Base-by-base conservation (phyloP, 2,797 vertebrate genomes). In the Crocodylus rhombifer region DNA sequence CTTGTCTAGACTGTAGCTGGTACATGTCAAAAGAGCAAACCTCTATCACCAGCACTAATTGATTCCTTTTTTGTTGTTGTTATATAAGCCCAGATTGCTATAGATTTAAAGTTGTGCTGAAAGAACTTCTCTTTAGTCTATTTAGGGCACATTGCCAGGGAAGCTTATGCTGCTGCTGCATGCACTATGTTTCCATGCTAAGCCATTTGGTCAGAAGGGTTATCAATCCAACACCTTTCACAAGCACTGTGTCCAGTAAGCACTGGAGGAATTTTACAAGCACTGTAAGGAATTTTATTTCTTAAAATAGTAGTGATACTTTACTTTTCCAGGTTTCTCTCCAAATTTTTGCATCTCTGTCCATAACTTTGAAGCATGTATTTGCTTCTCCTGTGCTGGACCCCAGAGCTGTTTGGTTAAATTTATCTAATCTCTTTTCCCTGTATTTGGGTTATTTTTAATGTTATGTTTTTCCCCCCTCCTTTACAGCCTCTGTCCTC, bases 201-300 rank as follows among this genome's bases (percentile, higher is more conserved):
- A 71, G 25, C 30, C 25, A 15, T 84, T 79, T 36, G 60, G n/a
- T 88, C 71, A 71, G 9, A 42, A 7, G 12, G 55, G 10, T 8
- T 89, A 17, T 76, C 73, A 71, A 6, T 15, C 9, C 20, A 61
- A 30, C 36, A 62, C 78, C 74, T 81, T 77, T 65, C 28, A 78
- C 28, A 88, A 79, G 86, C 58, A 23, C 82, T 76, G 23, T 42
- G 58, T 71, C 25, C 23, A 57, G 61, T 33, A 30, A 30, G 30
- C 30, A 30, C 30, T 30, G 30, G 30, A 30, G 30, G 30, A 30
- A 30, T 30, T 30, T 30, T 30, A 30, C 30, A 30, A 30, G 30
- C 30, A 85, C 26, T 80, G 36, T 80, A 88, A 88, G 75, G 10
- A 60, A 74, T 6, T 67, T 74, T 10, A n/a, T 75, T 92, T 90